Evolutionary conservation across 2,888 invertebrate genomes (phyloP), one percentile per base, ranked within the genome.

Genomic region (Sesia apiformis): DNA sequence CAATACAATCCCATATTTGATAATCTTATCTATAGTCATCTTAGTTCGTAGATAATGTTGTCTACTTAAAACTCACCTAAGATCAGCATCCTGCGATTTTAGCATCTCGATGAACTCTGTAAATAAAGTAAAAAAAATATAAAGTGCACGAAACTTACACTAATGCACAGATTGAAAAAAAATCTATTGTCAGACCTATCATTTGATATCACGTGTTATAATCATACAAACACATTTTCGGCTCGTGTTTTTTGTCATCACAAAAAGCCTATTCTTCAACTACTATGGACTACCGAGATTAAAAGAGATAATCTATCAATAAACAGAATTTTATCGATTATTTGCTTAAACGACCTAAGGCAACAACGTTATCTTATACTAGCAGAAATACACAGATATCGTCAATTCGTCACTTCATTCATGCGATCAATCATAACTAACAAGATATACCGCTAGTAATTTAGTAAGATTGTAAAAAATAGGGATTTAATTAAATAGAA

Each of bases 241-340:
- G 82, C 84, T 84, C 83, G 74, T 83, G 81, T 82, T 70, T 56
- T 56, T 70, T 78, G 64, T 80, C 83, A 84, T 83, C 83, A 83
- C 42, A 23, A 23, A 23, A 23, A 23, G 2, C 23, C 23, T 23
- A 23, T 23, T 23, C 23, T 23, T 23, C 23, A 23, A 23, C 23
- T 23, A 23, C 23, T 46, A 46, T 46, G 8, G 5, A 46, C 46
- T 7, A 8, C 8, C 3, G 8, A 23, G n/a, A 23, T 23, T 23
- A 23, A 2, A 46, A 46, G 8, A 8, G 23, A 46, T 8, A 46
- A 46, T 46, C 41, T 6, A 41, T 41, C 7, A 41, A 5, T 8
- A 46, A 46, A 4, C 4, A 8, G 23, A 8, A 46, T 46, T 46
- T 46, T 46, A 23, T 8, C 8, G 8, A 46, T 8, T 46, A 46